Conservation (phyloP, 2,113 vertebrate species). For the Prochilodus magdalenae region DNA sequence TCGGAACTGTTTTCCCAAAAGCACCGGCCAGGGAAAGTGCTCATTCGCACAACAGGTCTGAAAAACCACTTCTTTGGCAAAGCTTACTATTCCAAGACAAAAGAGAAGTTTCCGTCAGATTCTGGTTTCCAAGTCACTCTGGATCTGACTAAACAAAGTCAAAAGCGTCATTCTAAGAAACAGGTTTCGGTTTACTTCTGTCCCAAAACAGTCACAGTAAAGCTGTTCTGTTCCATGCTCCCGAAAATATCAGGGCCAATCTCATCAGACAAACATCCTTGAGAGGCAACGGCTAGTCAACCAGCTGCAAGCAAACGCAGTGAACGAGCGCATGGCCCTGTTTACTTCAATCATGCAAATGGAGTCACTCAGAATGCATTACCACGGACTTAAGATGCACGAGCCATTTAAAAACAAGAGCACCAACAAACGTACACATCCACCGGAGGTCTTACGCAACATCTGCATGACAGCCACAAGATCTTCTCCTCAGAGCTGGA, state of each 20-base stretch:
- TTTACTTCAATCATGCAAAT: conserved; percentile 64
- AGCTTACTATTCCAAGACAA: background rate
- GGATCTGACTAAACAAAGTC: conserved; percentile 7
- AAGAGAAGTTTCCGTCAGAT: background rate
- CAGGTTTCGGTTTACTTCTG: background rate
- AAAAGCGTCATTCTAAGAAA: background rate
- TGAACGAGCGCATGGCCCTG: conserved; percentile 18
- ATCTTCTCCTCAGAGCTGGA: conserved; percentile 28
- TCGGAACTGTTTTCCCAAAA: conserved; percentile 18
- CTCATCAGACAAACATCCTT: background rate
- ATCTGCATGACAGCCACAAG: conserved; percentile 26
- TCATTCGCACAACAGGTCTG: conserved; percentile 8
- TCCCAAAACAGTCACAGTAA: background rate
- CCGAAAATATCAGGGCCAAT: background rate
- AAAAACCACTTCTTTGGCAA: conserved; percentile 14
- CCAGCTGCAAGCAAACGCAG: conserved; percentile 16
- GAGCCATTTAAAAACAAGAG: conserved; percentile 22
- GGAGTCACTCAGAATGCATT: conserved; percentile 39
- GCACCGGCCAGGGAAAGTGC: background rate
- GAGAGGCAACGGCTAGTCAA: conserved; percentile 1
- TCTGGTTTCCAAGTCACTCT: background rate
- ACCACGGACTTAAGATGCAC: conserved; percentile 17
- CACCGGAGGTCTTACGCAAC: conserved; percentile 13
- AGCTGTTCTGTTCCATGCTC: background rate
- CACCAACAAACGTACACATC: conserved; percentile 1